A percentile compares a stretch with the other conserved stretches of the same genome.
phyloP scores from a whole-genome alignment of 2,797 vertebrate genomes.

The Bucorvus abyssinicus region DNA sequence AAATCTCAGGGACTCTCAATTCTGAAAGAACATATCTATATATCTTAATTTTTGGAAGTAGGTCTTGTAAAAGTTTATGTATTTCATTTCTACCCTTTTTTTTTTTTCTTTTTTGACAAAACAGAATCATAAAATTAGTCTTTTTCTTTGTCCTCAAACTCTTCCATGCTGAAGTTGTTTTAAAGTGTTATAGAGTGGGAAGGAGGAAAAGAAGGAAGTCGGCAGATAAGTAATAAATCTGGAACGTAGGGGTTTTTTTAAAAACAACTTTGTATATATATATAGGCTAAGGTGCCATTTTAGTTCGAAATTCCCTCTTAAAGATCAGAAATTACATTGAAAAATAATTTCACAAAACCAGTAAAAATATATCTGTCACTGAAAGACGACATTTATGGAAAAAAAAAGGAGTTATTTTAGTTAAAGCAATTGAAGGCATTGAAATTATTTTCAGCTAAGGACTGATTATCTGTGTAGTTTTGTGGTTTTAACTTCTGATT shows the following conservation, averaged over 20 bases:
- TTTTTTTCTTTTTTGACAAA: neutral
- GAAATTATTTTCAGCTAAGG: neutral
- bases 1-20: neutral
- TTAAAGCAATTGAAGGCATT: neutral
- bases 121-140: neutral
- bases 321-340: neutral
- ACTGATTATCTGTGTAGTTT: neutral
- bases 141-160: neutral
- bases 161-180: neutral
- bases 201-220: neutral
- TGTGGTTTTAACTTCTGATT: neutral
- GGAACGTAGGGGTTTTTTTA: accelerated
- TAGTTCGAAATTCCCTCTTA: neutral
- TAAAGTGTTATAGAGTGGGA: neutral
- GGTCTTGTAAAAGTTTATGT: neutral
- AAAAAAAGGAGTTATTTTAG: neutral
- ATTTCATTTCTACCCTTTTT: neutral
- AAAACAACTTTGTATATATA: neutral
- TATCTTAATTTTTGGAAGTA: neutral
- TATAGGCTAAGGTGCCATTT: neutral
- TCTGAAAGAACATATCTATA: neutral
- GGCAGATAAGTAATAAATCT: neutral
- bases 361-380: neutral
- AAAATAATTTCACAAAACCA: neutral
- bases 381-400: neutral